Conservation (phyloP, 2,113 vertebrate species). For the Oryzias woworae region DNA sequence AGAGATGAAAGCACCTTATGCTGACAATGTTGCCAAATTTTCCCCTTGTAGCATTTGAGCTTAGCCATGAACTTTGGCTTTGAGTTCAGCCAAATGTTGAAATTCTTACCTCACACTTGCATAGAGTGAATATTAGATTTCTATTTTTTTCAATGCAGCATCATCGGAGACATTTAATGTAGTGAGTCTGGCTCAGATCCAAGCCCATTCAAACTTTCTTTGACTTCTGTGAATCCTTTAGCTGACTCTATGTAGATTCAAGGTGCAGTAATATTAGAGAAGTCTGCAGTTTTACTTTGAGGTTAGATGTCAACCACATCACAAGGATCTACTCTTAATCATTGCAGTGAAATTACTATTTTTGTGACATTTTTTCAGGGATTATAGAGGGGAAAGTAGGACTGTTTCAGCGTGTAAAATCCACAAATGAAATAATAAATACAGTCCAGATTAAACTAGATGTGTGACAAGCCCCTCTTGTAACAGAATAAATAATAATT, state of each 20-base stretch:
- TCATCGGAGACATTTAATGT: not conserved
- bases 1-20: too few relatives aligned
- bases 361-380: conserved; percentile 58
- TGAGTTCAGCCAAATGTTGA: not conserved
- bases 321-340: conserved; percentile 46
- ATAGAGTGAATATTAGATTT: conserved; percentile 8
- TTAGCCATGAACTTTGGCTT: conserved; percentile 5
- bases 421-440: conserved; percentile 58
- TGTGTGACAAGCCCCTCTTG: conserved; percentile 8
- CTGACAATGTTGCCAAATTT: not conserved
- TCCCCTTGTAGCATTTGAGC: conserved; percentile 2
- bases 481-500: conserved; percentile 9
- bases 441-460: conserved; percentile 49
- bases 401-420: conserved; percentile 27
- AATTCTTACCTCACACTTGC: not conserved
- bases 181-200: not conserved
- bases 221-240: conserved; percentile 23
- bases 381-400: conserved; percentile 37
- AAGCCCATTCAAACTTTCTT: conserved; percentile 3
- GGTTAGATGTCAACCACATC: conserved; percentile 60
- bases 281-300: conserved; percentile 67
- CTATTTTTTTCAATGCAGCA: not conserved
- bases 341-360: conserved; percentile 64
- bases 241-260: conserved; percentile 26
- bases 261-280: conserved; percentile 50